Evolutionary conservation across 2,113 vertebrate genomes (phyloP), one percentile per base, ranked within the genome.

Genomic region (Gulo gulo): DNA sequence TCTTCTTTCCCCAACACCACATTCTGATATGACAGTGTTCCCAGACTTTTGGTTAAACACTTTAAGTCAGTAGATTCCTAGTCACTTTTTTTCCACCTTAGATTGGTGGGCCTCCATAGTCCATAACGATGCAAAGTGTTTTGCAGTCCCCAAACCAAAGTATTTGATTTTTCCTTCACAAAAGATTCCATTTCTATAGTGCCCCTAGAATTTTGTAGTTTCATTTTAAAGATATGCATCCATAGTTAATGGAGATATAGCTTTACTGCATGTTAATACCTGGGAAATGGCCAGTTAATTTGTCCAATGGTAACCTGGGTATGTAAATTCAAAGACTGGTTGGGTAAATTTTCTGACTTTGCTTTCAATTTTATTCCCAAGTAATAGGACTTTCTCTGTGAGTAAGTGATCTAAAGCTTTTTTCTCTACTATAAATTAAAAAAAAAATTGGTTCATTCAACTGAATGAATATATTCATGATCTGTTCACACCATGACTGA

Each of bases 351-450:
- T 73, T 55, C 67, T 89, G 69, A 14, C 5, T 82, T 57, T 81
- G 11, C 67, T 95, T 95, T 52, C 31, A 90, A 76, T 42, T 59
- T 87, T 87, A 45, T 80, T 73, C 15, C 42, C 34, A 94, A 95
- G 82, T 61, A 55, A 67, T 73, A 39, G 55, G 12, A 83, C 61
- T 86, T 61, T 95, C 26, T 95, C 61, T 73, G 42, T 88, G 73
- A 13, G 14, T 91, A 85, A 93, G 55, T 92, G 15, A 52, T 86
- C 21, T 97, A 76, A 89, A 76, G 69, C 18, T 14, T 84, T 29
- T 57, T 94, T 94, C 94, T 21, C 47, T 65, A n/a, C 74, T 92
- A 69, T 52, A 95, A 90, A 63, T 92, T 55, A 83, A 86, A 76
- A 88, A 88, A 3, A 18, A 82, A 78, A 21, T 71, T 96, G 26